A percentile compares a stretch with the other conserved stretches of the same genome.
Evolutionary conservation across 2,888 invertebrate genomes (phyloP).

Genomic region (Euplexia lucipara): DNA sequence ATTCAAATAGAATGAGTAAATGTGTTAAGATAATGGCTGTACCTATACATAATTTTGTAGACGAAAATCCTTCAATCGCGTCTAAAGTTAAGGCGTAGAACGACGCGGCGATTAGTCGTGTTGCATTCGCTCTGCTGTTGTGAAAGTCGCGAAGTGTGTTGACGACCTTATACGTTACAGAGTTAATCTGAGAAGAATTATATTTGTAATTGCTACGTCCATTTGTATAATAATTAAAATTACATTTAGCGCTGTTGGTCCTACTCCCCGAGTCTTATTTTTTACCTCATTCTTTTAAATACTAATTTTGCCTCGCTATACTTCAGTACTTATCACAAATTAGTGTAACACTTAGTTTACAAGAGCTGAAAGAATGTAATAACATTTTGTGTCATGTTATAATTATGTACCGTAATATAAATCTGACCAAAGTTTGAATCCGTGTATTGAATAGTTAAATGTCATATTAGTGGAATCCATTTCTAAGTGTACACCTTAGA

Average conservation of each 20-base stretch:
- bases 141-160: conserved; percentile 30
- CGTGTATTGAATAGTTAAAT: conserved; percentile 62
- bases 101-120: conserved; percentile 28
- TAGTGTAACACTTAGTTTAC: conserved; percentile 55
- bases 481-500: conserved; percentile 28
- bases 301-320: conserved; percentile 61
- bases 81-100: conserved; percentile 21
- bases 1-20: conserved; percentile 40
- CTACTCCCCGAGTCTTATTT: conserved; percentile 42
- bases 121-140: conserved; percentile 19
- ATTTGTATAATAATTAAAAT: conserved; percentile 80
- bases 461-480: conserved; percentile 46
- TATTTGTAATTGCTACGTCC: conserved; percentile 82
- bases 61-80: conserved; percentile 11
- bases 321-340: conserved; percentile 73
- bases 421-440: conserved; percentile 73
- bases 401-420: conserved; percentile 64
- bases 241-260: conserved; percentile 70
- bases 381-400: conserved; percentile 70
- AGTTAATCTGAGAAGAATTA: conserved; percentile 40
- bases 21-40: conserved; percentile 44
- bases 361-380: conserved; percentile 62
- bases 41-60: conserved; percentile 26
- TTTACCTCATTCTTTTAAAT: conserved; percentile 41
- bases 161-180: conserved; percentile 11